Percentiles rank a stretch among this genome's conserved stretches.
These are phyloP conservation scores for Ctenoplectra terminalis DNA, from an alignment of 1,140 invertebrate genomes.

Conservation along the genomic window DNA sequence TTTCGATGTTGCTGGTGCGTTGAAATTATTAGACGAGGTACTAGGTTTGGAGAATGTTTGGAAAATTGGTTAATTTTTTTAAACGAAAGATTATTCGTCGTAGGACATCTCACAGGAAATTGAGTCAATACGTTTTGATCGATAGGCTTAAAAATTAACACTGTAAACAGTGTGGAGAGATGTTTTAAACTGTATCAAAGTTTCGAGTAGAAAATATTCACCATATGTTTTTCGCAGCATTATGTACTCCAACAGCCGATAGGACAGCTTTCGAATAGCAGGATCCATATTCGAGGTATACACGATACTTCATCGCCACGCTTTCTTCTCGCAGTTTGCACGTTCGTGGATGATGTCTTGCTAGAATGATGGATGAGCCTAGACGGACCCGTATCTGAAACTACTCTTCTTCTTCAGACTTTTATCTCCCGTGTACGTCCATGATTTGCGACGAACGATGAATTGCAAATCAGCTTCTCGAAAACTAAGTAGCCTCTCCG, in stretches of 20 bases:
- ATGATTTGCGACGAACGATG: conserved; percentile 4
- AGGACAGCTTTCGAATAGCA: background rate
- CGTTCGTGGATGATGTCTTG: background rate
- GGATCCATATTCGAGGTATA: background rate
- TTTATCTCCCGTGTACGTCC: background rate
- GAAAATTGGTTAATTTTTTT: too few species aligned
- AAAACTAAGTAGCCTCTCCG: background rate
- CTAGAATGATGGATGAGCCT: background rate
- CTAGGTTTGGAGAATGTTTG: too few species aligned
- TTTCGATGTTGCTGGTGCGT: background rate
- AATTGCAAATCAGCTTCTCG: background rate
- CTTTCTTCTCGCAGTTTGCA: background rate
- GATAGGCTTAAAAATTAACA: too few species aligned
- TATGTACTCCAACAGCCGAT: background rate
- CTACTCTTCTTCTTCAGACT: background rate
- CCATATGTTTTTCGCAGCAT: background rate
- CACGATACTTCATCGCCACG: background rate
- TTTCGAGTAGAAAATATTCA: background rate
- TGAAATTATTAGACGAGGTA: background rate
- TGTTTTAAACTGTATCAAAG: too few species aligned
- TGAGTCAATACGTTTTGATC: too few species aligned
- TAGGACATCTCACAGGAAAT: too few species aligned
- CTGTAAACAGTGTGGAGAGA: too few species aligned
- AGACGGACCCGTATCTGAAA: background rate
- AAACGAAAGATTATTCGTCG: too few species aligned